Conservation (phyloP, 2,113 vertebrate genomes). For the Rhinogobius similis region DNA sequence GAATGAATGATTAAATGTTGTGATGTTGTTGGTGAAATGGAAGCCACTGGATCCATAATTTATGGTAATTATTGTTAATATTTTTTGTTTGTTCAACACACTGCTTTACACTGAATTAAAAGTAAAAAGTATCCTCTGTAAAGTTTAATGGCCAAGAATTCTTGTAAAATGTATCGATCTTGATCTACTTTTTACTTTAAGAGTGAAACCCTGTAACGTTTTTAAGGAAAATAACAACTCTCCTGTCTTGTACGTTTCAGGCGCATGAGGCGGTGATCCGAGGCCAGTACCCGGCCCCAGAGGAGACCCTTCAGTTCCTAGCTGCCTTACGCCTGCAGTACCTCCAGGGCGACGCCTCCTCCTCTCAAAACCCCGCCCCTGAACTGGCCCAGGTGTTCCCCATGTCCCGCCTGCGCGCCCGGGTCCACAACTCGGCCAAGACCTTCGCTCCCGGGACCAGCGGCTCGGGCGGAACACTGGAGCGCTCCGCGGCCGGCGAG, state of each 20-base stretch:
- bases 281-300: conserved; percentile 92
- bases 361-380: conserved; percentile 67
- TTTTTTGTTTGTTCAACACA: too few species aligned
- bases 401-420: conserved; percentile 84
- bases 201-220: neutral
- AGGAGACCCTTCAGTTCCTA: conserved; percentile 94
- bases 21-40: too few species aligned
- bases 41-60: too few species aligned
- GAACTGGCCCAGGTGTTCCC: conserved; percentile 90
- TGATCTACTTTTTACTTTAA: neutral
- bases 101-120: too few species aligned
- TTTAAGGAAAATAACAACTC: too few species aligned
- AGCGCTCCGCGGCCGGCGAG: conserved; percentile 71
- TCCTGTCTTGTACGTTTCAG: conserved; percentile 57
- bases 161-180: too few species aligned
- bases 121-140: too few species aligned
- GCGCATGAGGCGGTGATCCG: conserved; percentile 94
- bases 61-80: too few species aligned
- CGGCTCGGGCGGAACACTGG: conserved; percentile 34
- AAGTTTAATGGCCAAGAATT: too few species aligned
- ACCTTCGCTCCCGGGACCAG: conserved; percentile 71
- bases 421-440: conserved; percentile 89
- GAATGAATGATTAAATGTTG: too few species aligned
- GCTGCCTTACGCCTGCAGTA: conserved; percentile 93
- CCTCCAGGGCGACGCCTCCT: conserved; percentile 84